phyloP scores from a whole-genome alignment of 2,797 vertebrate genomes.

The Meda fulgida region DNA sequence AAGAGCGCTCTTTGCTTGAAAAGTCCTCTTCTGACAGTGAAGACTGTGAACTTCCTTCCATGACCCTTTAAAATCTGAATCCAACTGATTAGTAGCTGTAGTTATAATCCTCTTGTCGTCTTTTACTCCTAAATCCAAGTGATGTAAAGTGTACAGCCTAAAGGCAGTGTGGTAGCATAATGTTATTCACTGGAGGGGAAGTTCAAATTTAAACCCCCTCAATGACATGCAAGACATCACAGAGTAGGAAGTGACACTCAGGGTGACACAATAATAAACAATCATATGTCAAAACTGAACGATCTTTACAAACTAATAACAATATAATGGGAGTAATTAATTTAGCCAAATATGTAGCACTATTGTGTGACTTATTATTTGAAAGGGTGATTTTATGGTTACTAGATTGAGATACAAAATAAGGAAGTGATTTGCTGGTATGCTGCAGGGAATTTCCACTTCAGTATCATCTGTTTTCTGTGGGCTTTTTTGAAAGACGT shows the following conservation, averaged over 20 bases:
- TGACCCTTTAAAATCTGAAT: constrained; percentile 5
- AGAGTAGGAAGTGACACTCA: constrained; percentile 47
- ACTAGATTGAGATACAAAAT: constrained; percentile 41
- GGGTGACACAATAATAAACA: neutral
- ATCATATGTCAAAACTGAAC: neutral
- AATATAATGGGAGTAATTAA: neutral
- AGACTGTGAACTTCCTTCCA: constrained; percentile 54
- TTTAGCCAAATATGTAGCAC: neutral
- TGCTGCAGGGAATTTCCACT: constrained; percentile 49
- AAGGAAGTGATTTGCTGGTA: constrained; percentile 51
- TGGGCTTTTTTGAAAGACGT: constrained; percentile 46
- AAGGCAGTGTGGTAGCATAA: neutral
- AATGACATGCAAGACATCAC: constrained; percentile 38
- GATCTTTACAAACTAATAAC: neutral
- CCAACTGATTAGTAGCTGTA: constrained; percentile 19
- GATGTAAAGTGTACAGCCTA: neutral
- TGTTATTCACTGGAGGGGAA: constrained; percentile 36
- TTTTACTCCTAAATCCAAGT: constrained; percentile 5
- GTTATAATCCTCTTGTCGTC: neutral
- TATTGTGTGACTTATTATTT: neutral
- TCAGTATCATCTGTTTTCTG: constrained; percentile 43
- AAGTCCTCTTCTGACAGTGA: constrained; percentile 54
- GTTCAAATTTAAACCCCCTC: constrained; percentile 47
- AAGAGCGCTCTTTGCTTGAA: constrained; percentile 47
- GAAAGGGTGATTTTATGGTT: neutral